Evolutionary conservation across 1,140 invertebrate species (phyloP).

Genomic region (Apocrypta bakeri): DNA sequence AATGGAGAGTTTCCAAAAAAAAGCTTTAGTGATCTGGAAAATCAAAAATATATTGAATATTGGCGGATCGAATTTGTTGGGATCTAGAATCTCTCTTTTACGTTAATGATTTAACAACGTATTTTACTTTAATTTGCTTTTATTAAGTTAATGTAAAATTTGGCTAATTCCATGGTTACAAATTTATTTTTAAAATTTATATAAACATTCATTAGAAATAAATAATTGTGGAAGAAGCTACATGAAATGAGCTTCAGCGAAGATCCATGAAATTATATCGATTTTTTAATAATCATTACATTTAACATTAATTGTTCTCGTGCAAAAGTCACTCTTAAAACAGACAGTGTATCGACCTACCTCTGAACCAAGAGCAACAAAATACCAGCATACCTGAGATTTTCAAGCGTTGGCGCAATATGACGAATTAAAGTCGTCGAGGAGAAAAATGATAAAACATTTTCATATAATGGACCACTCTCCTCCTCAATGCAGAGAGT

Average conservation of each 20-base stretch:
- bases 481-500: neutral
- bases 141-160: no score
- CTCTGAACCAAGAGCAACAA: neutral
- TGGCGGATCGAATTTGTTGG: neutral
- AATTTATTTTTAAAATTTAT: no score
- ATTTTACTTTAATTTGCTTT: no score
- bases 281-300: neutral
- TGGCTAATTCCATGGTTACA: no score
- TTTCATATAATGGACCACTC: constrained; percentile 27
- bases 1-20: constrained; percentile 31
- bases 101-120: no score
- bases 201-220: no score
- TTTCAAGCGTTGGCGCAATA: neutral
- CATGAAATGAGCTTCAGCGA: no score
- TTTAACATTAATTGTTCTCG: neutral
- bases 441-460: constrained; percentile 31
- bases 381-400: neutral
- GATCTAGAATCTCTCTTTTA: no score
- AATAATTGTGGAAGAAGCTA: no score
- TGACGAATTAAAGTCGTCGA: neutral
- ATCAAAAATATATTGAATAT: neutral
- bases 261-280: no score
- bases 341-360: neutral
- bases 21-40: constrained; percentile 41
- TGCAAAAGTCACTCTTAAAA: neutral